phyloP scores from a whole-genome alignment of 2,888 invertebrate species.

The Leptura quadrifasciata region DNA sequence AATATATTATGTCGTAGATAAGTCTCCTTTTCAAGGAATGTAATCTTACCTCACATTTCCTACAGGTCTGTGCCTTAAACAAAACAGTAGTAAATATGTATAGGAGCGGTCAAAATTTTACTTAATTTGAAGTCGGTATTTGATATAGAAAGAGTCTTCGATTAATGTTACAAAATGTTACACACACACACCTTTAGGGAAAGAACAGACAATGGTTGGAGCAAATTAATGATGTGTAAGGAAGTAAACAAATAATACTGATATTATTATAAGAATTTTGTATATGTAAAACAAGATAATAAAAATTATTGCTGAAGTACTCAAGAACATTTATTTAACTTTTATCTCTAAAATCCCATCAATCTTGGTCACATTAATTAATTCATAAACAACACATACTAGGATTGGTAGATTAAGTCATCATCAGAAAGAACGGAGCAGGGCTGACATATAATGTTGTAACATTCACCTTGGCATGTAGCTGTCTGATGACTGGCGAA shows the following conservation, averaged over 20 bases:
- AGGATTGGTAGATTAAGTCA: constrained; percentile 63
- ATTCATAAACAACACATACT: constrained; percentile 56
- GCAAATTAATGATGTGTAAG: background rate
- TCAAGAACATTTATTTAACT: constrained; percentile 50
- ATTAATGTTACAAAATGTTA: no score
- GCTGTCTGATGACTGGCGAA: constrained; percentile 69
- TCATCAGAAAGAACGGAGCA: constrained; percentile 58
- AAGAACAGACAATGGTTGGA: no score
- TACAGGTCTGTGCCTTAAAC: no score
- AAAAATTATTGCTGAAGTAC: constrained; percentile 22
- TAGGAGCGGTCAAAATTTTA: no score
- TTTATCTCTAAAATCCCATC: constrained; percentile 51
- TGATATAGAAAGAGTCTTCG: no score
- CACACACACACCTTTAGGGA: no score
- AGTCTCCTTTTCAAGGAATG: no score
- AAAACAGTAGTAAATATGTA: no score
- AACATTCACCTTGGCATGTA: constrained; percentile 65
- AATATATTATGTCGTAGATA: no score
- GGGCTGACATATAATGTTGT: constrained; percentile 66
- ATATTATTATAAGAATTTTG: background rate
- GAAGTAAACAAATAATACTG: background rate
- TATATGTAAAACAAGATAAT: background rate
- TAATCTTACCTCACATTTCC: no score
- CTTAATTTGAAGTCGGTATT: no score
- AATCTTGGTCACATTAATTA: constrained; percentile 61